Conservation (phyloP, 2,797 vertebrate species). For the Muscicapa striata region DNA sequence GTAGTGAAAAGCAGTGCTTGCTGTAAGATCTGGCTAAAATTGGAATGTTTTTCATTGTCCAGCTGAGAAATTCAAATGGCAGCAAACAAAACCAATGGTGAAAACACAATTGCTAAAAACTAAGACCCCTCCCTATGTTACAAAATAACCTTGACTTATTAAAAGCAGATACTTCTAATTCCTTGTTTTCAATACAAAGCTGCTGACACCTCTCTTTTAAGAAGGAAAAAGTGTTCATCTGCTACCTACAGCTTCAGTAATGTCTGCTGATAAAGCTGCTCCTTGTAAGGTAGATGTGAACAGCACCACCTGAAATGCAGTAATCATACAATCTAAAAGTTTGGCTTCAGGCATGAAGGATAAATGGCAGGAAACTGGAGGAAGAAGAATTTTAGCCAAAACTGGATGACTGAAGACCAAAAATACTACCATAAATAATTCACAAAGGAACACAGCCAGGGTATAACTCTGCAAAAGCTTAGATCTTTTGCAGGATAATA, state of each 20-base stretch:
- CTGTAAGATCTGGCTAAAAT: background rate
- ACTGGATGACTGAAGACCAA: conserved; percentile 44
- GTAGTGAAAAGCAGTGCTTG: background rate
- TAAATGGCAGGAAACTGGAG: conserved; percentile 60
- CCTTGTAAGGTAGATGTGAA: background rate
- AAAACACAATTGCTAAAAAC: conserved; percentile 2
- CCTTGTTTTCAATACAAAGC: background rate
- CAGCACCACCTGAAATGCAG: background rate
- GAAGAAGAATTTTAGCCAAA: conserved; percentile 26
- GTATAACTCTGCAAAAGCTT: conserved; percentile 4
- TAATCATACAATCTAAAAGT: background rate
- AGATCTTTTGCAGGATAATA: conserved; percentile 55
- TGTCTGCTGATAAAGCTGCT: background rate
- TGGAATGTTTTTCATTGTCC: background rate
- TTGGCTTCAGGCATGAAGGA: conserved; percentile 34
- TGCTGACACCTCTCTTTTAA: background rate
- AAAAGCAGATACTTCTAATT: background rate
- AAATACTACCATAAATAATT: conserved; percentile 66
- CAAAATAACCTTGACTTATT: conserved; percentile 28
- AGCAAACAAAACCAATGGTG: background rate
- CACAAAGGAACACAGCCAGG: conserved; percentile 53
- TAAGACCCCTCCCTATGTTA: background rate
- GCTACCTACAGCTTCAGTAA: background rate
- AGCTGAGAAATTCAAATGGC: background rate
- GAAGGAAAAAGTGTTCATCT: background rate